Evolutionary conservation across 2,797 vertebrate species (phyloP).

Genomic region (Presbytis comata): DNA sequence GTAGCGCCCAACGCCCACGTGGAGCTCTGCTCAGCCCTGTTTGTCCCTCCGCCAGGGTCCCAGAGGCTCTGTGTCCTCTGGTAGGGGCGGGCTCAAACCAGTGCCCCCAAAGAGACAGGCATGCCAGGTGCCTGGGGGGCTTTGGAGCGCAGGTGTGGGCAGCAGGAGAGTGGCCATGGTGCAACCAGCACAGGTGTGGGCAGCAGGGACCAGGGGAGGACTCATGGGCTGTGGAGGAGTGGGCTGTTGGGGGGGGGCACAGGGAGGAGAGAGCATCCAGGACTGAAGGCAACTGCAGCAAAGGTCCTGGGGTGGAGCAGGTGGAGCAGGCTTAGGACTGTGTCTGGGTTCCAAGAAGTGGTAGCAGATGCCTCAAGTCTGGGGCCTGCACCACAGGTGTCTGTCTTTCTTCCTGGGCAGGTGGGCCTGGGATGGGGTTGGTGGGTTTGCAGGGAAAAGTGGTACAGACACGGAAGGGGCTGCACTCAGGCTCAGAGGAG

Average conservation of each 20-base stretch:
- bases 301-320: not conserved
- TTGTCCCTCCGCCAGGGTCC: not conserved
- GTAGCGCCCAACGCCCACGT: accelerated
- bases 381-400: accelerated
- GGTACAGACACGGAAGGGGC: not conserved
- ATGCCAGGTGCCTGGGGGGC: no score
- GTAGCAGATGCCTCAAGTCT: no score
- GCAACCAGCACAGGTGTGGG: no score
- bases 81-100: not conserved
- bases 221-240: no score
- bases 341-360: accelerated
- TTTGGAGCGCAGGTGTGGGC: no score
- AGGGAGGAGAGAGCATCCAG: accelerated
- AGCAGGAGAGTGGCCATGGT: no score
- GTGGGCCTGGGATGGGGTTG: no score
- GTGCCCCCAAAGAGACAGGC: not conserved
- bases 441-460: not conserved
- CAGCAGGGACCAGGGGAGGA: no score
- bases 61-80: not conserved
- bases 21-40: not conserved
- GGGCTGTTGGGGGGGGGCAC: accelerated
- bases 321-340: not conserved
- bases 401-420: not conserved
- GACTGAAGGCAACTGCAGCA: no score
- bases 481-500: accelerated